Evolutionary conservation across 2,797 vertebrate genomes (phyloP).

Genomic region (Poecilia picta): DNA sequence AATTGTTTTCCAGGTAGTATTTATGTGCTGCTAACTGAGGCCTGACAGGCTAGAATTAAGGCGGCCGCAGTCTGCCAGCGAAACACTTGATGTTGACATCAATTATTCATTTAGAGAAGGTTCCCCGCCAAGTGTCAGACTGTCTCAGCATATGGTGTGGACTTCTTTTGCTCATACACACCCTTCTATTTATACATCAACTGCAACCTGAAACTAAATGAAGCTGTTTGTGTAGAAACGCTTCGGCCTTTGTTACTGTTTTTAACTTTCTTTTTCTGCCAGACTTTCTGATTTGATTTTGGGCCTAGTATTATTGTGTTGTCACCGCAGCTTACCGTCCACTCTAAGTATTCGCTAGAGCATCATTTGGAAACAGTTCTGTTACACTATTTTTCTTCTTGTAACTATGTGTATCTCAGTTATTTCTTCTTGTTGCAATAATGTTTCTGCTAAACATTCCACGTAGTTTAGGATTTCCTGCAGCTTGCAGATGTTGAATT

Average conservation of each 20-base stretch:
- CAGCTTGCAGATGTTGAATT: not conserved
- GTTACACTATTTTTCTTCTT: too few species aligned
- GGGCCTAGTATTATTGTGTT: not conserved
- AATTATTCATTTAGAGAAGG: slow-evolving; percentile 18
- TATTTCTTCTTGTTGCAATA: not conserved
- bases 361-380: not conserved
- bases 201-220: not conserved
- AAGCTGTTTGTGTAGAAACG: not conserved
- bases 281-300: not conserved
- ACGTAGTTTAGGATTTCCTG: not conserved
- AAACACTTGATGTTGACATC: slow-evolving; percentile 45
- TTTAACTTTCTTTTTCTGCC: not conserved
- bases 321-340: not conserved
- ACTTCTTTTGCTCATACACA: slow-evolving; percentile 1
- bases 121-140: slow-evolving; percentile 16
- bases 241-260: not conserved
- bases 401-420: too few species aligned
- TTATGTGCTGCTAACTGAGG: slow-evolving; percentile 14
- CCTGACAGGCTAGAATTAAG: slow-evolving; percentile 9
- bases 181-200: not conserved
- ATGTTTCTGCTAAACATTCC: not conserved
- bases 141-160: slow-evolving; percentile 38
- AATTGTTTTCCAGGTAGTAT: slow-evolving; percentile 44
- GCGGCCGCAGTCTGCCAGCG: slow-evolving; percentile 32
- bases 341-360: not conserved